phyloP scores from a whole-genome alignment of 2,888 invertebrate species.

The Nycteola revayana region DNA sequence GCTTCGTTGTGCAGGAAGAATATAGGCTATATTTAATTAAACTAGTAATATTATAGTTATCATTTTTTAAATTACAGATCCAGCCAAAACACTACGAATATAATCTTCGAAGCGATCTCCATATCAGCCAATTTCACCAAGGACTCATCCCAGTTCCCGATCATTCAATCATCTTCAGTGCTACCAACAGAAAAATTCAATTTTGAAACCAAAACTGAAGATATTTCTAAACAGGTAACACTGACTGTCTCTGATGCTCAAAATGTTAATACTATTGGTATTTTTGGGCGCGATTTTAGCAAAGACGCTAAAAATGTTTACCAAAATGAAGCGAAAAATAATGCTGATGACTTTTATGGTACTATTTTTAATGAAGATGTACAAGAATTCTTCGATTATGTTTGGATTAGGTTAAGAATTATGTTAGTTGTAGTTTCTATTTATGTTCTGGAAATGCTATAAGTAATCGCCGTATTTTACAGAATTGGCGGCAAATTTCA shows the following conservation, averaged over 20 bases:
- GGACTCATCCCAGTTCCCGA: slow-evolving; percentile 48
- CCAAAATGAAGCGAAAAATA: slow-evolving; percentile 20
- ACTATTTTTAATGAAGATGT: slow-evolving; percentile 56
- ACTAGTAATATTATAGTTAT: too few relatives aligned
- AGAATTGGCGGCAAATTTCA: too few relatives aligned
- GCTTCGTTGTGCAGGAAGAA: too few relatives aligned
- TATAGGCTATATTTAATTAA: too few relatives aligned
- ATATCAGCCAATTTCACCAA: slow-evolving; percentile 51
- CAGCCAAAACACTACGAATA: slow-evolving; percentile 37
- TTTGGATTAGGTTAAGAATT: slow-evolving; percentile 67
- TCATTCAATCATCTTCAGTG: slow-evolving; percentile 38
- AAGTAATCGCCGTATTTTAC: too few relatives aligned
- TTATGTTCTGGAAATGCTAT: slow-evolving; percentile 74
- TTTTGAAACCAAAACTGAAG: slow-evolving; percentile 29
- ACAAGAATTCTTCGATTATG: slow-evolving; percentile 61
- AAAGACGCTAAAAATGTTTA: slow-evolving; percentile 40
- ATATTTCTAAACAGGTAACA: slow-evolving; percentile 34
- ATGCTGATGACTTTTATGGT: slow-evolving; percentile 37
- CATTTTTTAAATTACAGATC: slow-evolving; percentile 56
- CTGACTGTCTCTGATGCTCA: slow-evolving; percentile 36
- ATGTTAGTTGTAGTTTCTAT: slow-evolving; percentile 64
- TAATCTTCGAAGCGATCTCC: slow-evolving; percentile 48
- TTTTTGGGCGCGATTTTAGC: slow-evolving; percentile 51
- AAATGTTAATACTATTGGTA: slow-evolving; percentile 48
- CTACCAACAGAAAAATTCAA: slow-evolving; percentile 34